Evolutionary conservation across 2,113 vertebrate species (phyloP).

Genomic region (Willisornis vidua): DNA sequence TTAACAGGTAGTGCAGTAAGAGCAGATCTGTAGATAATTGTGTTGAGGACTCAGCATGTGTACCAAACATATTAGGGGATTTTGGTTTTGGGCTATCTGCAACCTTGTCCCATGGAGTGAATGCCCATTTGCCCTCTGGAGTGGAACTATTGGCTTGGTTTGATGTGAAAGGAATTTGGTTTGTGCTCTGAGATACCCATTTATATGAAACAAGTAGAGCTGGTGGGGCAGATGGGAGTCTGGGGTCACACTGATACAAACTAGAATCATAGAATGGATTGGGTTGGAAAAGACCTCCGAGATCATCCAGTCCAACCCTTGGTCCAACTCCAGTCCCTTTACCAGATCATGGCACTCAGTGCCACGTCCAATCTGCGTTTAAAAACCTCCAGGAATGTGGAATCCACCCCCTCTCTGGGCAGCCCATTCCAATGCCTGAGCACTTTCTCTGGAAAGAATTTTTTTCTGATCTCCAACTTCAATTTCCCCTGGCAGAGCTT

Average conservation of each 20-base stretch:
- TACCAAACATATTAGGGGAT: accelerated
- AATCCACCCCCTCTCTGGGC: too few relatives aligned
- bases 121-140: not conserved
- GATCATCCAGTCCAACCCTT: too few relatives aligned
- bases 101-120: not conserved
- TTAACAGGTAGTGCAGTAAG: not conserved
- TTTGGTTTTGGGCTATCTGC: not conserved
- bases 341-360: too few relatives aligned
- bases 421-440: too few relatives aligned
- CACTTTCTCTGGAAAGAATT: too few relatives aligned
- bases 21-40: not conserved
- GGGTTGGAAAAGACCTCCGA: too few relatives aligned
- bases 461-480: too few relatives aligned
- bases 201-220: accelerated
- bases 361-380: too few relatives aligned
- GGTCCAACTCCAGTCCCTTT: too few relatives aligned
- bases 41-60: not conserved
- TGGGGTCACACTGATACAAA: not conserved
- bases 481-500: too few relatives aligned
- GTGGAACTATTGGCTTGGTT: not conserved
- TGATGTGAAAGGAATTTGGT: accelerated
- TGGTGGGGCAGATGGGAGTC: not conserved
- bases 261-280: too few relatives aligned
- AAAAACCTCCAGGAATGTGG: too few relatives aligned
- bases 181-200: accelerated